Base-by-base conservation (phyloP, 2,113 vertebrate genomes). In the Rhynchomys soricoides region DNA sequence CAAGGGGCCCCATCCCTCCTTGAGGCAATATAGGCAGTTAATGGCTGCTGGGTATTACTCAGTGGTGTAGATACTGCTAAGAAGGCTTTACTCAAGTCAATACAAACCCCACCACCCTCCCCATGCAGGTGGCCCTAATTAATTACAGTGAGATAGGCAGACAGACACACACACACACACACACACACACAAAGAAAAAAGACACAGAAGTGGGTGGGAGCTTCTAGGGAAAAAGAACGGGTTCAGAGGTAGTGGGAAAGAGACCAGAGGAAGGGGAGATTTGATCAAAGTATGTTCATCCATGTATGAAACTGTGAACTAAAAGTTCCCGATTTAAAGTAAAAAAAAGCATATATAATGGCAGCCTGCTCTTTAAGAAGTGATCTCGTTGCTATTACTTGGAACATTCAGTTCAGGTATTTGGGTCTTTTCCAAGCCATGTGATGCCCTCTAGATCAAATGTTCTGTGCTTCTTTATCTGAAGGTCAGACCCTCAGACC, bases 381-480 rank as follows among this genome's bases (percentile, higher is more conserved):
- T 8, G n/a, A 86, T 1, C 79, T 73, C 62, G 71, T n/a, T 91
- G 29, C 93, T 75, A 68, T 2, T 57, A 55, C 24, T 12, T 7
- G 10, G 16, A 86, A 10, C 70, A 79, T 79, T 68, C 52, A 75
- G 43, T 87, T 89, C 29, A 94, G 50, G 78, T 82, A n/a, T 11
- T 19, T 45, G 68, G 52, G 3, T 26, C 89, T 85, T 96, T 57
- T 16, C 64, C 68, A 16, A 37, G 48, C 55, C 83, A 31, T 16
- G 50, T 94, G 64, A 48, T 97, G 97, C 81, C 77, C 55, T 91
- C n/a, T 13, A 95, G 82, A 93, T 92, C 34, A 96, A 96, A 92
- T 92, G 22, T 1, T 91, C 81, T 52, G 57, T n/a, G 43, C 34
- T 31, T 86, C 40, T 15, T 82, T 24, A 88, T 96, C 83, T 95